Base-by-base conservation (phyloP, 2,888 invertebrate genomes). In the Celastrina argiolus region DNA sequence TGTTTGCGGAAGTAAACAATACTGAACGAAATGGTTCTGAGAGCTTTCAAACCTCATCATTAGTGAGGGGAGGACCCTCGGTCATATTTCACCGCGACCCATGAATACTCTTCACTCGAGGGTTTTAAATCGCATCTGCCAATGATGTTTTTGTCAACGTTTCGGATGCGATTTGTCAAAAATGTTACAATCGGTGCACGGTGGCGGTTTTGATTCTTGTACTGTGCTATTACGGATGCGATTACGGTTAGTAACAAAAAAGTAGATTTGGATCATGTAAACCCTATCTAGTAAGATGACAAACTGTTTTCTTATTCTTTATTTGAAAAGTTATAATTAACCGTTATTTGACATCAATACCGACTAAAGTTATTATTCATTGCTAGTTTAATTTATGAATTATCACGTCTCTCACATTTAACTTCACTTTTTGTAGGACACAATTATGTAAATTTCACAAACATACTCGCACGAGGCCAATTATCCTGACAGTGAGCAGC, bases 41-140 rank as follows among this genome's bases (percentile, higher is more conserved):
- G 58, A 64, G 67, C 66, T 65, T 67, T 69, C 63, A 68, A 69
- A 74, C 73, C 75, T 77, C 72, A 71, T 72, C 74, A 75, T 74
- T 73, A 71, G 69, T 75, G 77, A 77, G 81, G 83, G 83, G 81
- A 78, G 76, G 72, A 73, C 84, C 85, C 83, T 78, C 74, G 73
- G 79, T 78, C 72, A 85, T 86, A 85, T 82, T 84, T 86, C 81
- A 85, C 80, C 70, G 69, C 74, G 69, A 70, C 74, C 69, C 73
- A 82, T 81, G 82, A 82, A 83, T 82, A 80, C 76, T 72, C 72
- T 70, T 68, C 73, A 70, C 72, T 76, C 71, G 70, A 75, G 74
- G 71, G 79, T 73, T 76, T 77, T 76, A 75, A 76, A 79, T 74
- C 72, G 76, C 74, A 74, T 73, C 78, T 81, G 81, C 72, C 75